phyloP scores from a whole-genome alignment of 2,113 vertebrate species.

The Perognathus longimembris region DNA sequence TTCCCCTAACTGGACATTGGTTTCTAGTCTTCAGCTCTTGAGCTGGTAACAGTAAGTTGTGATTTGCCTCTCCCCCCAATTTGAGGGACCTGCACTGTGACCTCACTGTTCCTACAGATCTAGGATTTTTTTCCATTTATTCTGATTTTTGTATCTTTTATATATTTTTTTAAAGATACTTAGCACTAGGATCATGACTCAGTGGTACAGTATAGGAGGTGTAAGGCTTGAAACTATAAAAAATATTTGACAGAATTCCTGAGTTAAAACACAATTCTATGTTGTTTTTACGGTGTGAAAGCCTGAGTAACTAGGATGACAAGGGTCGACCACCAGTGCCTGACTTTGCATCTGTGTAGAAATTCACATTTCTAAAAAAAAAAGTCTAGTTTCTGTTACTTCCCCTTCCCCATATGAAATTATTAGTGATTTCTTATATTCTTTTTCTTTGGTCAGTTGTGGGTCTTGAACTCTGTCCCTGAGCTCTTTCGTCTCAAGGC shows the following conservation, averaged over 20 bases:
- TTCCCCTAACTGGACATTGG: neutral
- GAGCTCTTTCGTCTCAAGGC: no score
- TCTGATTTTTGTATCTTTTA: neutral
- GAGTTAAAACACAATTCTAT: neutral
- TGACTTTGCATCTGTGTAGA: neutral
- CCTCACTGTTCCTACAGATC: neutral
- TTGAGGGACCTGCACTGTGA: neutral
- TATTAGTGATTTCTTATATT: no score
- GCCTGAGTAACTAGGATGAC: no score
- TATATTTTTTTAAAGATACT: no score
- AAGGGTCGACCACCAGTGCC: no score
- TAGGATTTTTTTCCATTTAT: neutral
- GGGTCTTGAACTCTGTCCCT: no score
- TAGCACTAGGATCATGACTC: no score
- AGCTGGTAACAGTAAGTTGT: neutral
- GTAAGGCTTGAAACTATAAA: neutral
- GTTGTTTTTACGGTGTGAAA: conserved; percentile 21
- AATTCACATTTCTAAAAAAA: conserved; percentile 18
- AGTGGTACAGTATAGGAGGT: no score
- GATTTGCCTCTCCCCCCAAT: neutral
- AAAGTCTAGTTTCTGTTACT: neutral
- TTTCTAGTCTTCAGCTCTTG: neutral
- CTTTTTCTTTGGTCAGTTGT: no score
- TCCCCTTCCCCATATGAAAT: conserved; percentile 8
- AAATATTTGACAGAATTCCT: conserved; percentile 43